Evolutionary conservation across 2,797 vertebrate species (phyloP), one percentile per base, ranked within the genome.

Genomic region (Cuniculus paca): DNA sequence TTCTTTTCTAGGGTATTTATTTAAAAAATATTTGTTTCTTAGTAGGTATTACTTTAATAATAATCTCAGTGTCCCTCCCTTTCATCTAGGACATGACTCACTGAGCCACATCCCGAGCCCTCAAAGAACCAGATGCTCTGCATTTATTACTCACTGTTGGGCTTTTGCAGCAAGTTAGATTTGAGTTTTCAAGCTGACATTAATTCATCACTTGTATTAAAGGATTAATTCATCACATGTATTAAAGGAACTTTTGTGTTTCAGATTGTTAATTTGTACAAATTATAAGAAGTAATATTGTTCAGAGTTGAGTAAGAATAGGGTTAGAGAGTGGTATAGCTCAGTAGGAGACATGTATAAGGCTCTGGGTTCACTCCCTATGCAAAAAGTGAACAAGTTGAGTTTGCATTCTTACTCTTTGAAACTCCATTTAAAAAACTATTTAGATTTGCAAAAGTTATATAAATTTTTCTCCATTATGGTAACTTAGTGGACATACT

Each of bases 371-470:
- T 90, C 6, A 50, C 7, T 63, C 14, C 24, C 20, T 11, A 70
- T 6, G 14, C 56, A 6, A 14, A n/a, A n/a, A 50, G 54, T 52
- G 65, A 63, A 82, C 60, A 90, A 84, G 26, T 90, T 78, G 70
- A 85, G 63, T 95, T 92, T 91, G 61, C 17, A 26, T 96, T 95
- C 86, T 92, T 96, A 70, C 13, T 90, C 26, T 56, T 96, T 95
- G 92, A 94, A 97, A 78, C 36, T 74, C 39, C 36, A 60, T 90
- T 86, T 50, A 93, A 48, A 65, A 88, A 79, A 60, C 39, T 52
- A 2, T 63, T 74, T 94, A 52, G 61, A 88, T 91, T 95, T 96
- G 36, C 93, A 63, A 85, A 93, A 93, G 52, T 72, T 88, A 48
- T 82, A 14, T 78, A 78, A 86, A 60, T 89, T 83, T 90, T 94